Base-by-base conservation (phyloP, 1,140 invertebrate genomes). In the Lepeophtheirus salmonis region DNA sequence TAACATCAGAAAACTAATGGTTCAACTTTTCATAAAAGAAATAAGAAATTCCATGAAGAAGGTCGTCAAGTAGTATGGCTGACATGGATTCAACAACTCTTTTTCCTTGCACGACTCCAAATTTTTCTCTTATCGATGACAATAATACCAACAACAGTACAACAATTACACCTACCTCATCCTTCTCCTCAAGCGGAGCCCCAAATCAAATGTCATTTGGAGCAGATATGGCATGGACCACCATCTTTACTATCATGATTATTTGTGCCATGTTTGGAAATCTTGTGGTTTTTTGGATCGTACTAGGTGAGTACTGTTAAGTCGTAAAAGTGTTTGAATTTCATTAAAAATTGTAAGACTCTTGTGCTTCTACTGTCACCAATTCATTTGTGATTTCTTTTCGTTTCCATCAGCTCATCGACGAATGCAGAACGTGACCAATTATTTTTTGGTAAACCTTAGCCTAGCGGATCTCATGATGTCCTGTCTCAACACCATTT, bases 351-450 rank as follows among this genome's bases (percentile, higher is more conserved):
- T 6, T 41, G 30, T 41, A 41, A 10, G 30, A n/a, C 6, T 41
- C n/a, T 41, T 6, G n/a, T n/a, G n/a, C 30, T 41, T 41, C 6
- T 41, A 41, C 6, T 6, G n/a, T 6, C 6, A 10, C 6, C n/a
- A 10, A 10, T 6, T 41, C n/a, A 41, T 41, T 10, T 6, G 6
- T 10, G n/a, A 41, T 41, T 10, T 41, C 6, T 41, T 10, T 41
- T 10, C n/a, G n/a, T 41, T 41, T 41, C 6, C n/a, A 41, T 26
- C 64, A 66, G 67, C 66, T 18, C 84, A 92, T 73, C 80, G 86
- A 62, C 75, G 87, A 60, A 95, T 95, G 90, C 73, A 89, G 51
- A 92, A 89, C 0, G 88, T 94, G 2, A 95, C 90, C 53, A 96
- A 95, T 73, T 94, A 94, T 69, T 92, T 95, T 70, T 73, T 96